Percentiles rank a stretch among this genome's conserved stretches.
Conservation (phyloP, 2,797 vertebrate species). For the Phaenicophaeus curvirostris region DNA sequence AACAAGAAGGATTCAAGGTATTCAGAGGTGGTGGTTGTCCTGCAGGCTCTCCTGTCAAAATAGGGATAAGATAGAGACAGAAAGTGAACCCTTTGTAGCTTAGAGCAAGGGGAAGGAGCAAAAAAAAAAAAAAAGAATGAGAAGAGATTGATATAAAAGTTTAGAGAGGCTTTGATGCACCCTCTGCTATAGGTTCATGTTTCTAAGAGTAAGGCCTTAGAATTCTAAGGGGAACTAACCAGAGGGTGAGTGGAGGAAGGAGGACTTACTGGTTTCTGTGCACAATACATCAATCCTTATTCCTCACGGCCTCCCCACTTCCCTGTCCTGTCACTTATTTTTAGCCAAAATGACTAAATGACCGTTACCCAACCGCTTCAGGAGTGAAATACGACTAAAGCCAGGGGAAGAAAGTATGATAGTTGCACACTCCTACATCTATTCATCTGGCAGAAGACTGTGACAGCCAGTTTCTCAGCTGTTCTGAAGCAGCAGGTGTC, state of each 20-base stretch:
- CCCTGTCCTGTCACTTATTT: neutral
- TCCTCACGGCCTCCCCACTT: neutral
- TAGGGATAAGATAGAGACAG: neutral
- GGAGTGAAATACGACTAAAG: neutral
- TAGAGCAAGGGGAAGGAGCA: neutral
- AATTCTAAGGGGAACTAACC: neutral
- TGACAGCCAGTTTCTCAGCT: neutral
- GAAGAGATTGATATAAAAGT: neutral
- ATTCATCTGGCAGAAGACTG: neutral
- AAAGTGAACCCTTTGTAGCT: neutral
- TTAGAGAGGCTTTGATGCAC: neutral
- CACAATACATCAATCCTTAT: neutral
- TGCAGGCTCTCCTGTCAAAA: neutral
- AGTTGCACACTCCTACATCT: neutral
- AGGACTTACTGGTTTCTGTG: neutral
- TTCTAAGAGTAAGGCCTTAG: neutral
- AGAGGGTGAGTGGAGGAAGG: neutral
- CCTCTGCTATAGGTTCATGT: neutral
- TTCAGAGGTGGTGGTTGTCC: neutral
- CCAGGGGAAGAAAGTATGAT: neutral
- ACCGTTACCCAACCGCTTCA: neutral
- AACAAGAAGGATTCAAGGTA: neutral
- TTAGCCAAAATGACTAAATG: neutral
- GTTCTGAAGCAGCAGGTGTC: neutral
- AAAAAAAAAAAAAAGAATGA: neutral